Base-by-base conservation (phyloP, 2,888 invertebrate species). In the Encarsia formosa region DNA sequence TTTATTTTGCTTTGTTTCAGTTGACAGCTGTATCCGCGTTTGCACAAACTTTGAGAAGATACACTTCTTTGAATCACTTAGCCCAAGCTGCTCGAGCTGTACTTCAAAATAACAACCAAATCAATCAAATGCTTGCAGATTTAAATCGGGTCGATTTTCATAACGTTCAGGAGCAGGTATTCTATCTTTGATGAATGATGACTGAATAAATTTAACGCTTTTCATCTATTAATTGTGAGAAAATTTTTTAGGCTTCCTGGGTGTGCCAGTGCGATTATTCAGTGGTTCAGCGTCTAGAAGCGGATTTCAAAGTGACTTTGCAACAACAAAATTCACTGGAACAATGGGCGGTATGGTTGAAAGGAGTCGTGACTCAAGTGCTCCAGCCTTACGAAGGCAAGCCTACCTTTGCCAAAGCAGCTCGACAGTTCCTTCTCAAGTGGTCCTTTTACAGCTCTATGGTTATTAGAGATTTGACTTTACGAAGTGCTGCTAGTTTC, bases 391-490 rank as follows among this genome's bases (percentile, higher is more conserved):
- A 93, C 76, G 89, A 88, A 70, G 88, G 87, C 32, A 86, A 87
- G 63, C 80, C 87, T 4, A 87, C 86, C 64, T 92, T 90, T 77
- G 85, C 89, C 18, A 85, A 87, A 70, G 88, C 89, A 45, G 93
- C 91, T 5, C 80, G 92, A 41, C 91, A 96, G 69, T 94, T 99
- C 78, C 81, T 99, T 65, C 84, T 98, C 57, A 96, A 97, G 77
- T 99, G 98, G 98, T 96, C 94, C 61, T 98, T 97, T 79, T 98
- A 97, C 78, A 92, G 95, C 74, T 97, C 97, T 50, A 93, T 97
- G 86, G 94, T 99, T 52, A 98, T 99, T 64, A 82, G 98, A 41
- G 98, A 99, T 77, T 82, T 99, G 59, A 99, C 98, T 38, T 79
- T 98, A 59, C 79, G 93, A 63, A 96, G 96, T 55, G 98, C 99